A percentile compares a stretch with the other conserved stretches of the same genome.
phyloP scores from a whole-genome alignment of 2,113 vertebrate species.

The Labrus mixtus region DNA sequence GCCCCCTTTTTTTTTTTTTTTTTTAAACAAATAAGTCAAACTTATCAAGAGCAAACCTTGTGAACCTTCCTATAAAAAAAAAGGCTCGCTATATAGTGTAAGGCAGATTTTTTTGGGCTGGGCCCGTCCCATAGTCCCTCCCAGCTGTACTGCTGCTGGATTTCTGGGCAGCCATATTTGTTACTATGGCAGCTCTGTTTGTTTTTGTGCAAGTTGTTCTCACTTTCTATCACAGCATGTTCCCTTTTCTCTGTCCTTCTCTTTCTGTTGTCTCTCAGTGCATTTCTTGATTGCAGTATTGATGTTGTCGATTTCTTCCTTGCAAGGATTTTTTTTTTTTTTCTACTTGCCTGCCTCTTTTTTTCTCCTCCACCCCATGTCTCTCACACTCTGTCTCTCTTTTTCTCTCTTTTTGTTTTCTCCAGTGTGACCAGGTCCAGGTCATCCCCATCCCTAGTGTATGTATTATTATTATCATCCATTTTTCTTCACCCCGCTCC shows the following conservation, averaged over 20 bases:
- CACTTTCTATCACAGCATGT: constrained; percentile 48
- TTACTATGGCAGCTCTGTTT: constrained; percentile 79
- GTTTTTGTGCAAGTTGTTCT: constrained; percentile 59
- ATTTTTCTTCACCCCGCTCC: constrained; percentile 31
- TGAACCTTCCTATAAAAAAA: constrained; percentile 36
- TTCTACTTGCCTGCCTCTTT: constrained; percentile 52
- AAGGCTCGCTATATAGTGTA: constrained; percentile 48
- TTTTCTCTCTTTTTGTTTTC: constrained; percentile 73
- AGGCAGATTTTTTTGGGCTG: constrained; percentile 53
- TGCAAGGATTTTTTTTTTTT: constrained; percentile 65
- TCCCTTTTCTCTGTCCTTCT: constrained; percentile 43
- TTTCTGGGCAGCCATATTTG: constrained; percentile 71
- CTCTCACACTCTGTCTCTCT: constrained; percentile 76
- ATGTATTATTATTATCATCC: constrained; percentile 88
- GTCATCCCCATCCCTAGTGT: constrained; percentile 94
- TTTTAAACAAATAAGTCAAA: constrained; percentile 58
- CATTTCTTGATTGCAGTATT: constrained; percentile 64
- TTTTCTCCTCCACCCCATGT: constrained; percentile 59
- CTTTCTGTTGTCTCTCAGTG: constrained; percentile 68
- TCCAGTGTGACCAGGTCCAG: constrained; percentile 94
- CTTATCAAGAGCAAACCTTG: constrained; percentile 57
- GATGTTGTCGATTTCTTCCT: constrained; percentile 51
- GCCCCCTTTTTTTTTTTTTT: constrained; percentile 44
- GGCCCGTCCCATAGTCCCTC: constrained; percentile 51
- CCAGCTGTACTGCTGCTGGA: constrained; percentile 62